Evolutionary conservation across 2,113 vertebrate species (phyloP), one percentile per base, ranked within the genome.

Genomic region (Chrysochloris asiatica): DNA sequence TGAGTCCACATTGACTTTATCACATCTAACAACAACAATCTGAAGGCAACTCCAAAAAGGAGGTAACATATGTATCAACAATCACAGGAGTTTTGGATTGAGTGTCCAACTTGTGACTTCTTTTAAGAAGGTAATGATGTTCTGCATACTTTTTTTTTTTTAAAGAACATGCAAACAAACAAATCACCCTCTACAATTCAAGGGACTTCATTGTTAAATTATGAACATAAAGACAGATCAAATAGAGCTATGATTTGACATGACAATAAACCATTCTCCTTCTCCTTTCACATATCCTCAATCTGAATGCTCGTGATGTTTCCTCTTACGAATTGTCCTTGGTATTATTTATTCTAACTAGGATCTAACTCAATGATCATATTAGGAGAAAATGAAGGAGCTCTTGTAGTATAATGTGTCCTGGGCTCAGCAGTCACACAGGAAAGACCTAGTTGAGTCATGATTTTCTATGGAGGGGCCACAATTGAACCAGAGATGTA

Each of bases 111-210:
- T 86, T 71, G 11, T 50, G 21, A 77, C 30, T 69, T 7, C 67
- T 81, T 94, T 54, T 21, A 83, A 86, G 83, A 75, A 48, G 12
- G 75, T 13, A 26, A n/a, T n/a, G n/a, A n/a, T n/a, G n/a, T n/a
- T n/a, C n/a, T n/a, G n/a, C n/a, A n/a, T n/a, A n/a, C n/a, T n/a
- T n/a, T n/a, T n/a, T n/a, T n/a, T n/a, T 8, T 79, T 54, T 67
- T 63, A 38, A 10, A 59, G 48, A 75, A 38, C 21, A 24, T 47
- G 61, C 5, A 69, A 67, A 45, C 17, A 26, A 67, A 63, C 54
- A 48, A 54, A 52, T 11, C 6, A 2, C 12, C 33, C 50, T 52
- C 19, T 45, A 4, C 24, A 45, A 67, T 80, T 59, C 65, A 26
- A 61, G 82, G 59, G 43, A 21, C 26, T 67, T 50, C 73, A 30